These are phyloP conservation scores for Drosophila algonquin DNA, from an alignment of 2,888 invertebrate species.

Conservation along the genomic window DNA sequence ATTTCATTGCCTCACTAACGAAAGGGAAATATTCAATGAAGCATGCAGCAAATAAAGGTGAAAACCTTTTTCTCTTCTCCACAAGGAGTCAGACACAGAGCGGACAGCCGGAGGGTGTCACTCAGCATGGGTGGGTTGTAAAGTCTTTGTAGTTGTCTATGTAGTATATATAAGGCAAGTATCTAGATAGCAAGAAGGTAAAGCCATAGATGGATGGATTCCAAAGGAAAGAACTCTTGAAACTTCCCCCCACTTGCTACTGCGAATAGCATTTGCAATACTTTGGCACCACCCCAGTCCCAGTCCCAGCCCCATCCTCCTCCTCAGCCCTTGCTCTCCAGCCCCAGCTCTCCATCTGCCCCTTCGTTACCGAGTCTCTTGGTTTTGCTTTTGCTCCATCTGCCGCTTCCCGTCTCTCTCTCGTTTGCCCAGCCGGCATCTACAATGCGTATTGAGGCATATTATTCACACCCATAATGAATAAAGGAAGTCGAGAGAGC, in stretches of 20 bases:
- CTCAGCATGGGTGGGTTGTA: slow-evolving; percentile 7
- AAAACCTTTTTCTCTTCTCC: slow-evolving; percentile 53
- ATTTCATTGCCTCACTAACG: slow-evolving; percentile 62
- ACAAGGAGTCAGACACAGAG: slow-evolving; percentile 6
- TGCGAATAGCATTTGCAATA: slow-evolving; percentile 17
- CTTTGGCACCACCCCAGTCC: slow-evolving; percentile 20
- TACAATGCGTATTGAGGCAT: slow-evolving; percentile 42
- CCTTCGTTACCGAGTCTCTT: slow-evolving; percentile 1
- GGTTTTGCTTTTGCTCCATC: background rate
- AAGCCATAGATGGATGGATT: slow-evolving; percentile 13
- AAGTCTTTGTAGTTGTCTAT: background rate
- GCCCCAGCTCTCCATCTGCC: background rate
- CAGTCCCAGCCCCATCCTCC: background rate
- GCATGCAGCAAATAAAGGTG: slow-evolving; percentile 61
- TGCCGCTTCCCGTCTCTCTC: background rate
- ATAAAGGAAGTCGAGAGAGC: slow-evolving; percentile 43
- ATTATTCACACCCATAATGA: slow-evolving; percentile 62
- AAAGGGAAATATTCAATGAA: slow-evolving; percentile 65
- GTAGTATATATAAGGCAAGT: no score
- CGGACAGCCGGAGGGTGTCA: background rate
- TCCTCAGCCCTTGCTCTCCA: no score
- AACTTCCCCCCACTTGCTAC: background rate
- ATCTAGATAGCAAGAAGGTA: slow-evolving; percentile 1
- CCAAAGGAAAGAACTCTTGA: slow-evolving; percentile 6
- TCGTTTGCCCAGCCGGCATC: slow-evolving; percentile 17